Conservation (phyloP, 1,140 invertebrate genomes). For the Mamestra configurata region DNA sequence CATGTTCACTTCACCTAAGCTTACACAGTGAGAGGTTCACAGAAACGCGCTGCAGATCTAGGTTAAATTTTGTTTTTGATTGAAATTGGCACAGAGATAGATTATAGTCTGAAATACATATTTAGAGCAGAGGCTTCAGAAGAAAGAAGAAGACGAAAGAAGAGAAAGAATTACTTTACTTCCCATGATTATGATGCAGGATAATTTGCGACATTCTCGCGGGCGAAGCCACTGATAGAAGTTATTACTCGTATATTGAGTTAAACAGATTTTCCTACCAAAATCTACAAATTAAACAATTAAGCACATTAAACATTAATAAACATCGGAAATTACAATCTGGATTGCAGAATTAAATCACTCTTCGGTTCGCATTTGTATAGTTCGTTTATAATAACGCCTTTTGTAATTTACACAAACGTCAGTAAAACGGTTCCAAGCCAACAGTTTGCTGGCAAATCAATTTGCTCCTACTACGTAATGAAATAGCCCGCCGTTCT, state of each 20-base stretch:
- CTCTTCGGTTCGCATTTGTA: conserved; percentile 50
- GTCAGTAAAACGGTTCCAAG: conserved; percentile 62
- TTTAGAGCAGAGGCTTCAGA: too few species aligned
- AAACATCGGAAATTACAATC: conserved; percentile 46
- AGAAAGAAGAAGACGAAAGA: too few species aligned
- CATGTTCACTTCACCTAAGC: too few species aligned
- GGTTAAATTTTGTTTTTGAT: too few species aligned
- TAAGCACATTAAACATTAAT: not conserved
- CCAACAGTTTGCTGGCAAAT: conserved; percentile 61
- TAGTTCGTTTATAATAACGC: conserved; percentile 55
- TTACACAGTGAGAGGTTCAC: too few species aligned
- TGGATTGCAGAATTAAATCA: conserved; percentile 49
- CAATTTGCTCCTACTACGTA: conserved; percentile 54
- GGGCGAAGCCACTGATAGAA: too few species aligned
- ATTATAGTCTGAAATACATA: too few species aligned
- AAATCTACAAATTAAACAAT: not conserved
- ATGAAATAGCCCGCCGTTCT: not conserved
- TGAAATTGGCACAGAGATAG: too few species aligned
- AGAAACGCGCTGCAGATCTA: too few species aligned
- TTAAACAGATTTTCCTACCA: not conserved
- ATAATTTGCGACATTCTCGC: too few species aligned
- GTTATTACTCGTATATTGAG: too few species aligned
- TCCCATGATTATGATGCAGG: not conserved
- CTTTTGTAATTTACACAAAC: conserved; percentile 63
- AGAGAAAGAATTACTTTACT: too few species aligned